A percentile compares a stretch with the other conserved stretches of the same genome.
These are phyloP conservation scores for Chelon labrosus DNA, from an alignment of 2,797 vertebrate genomes.

Conservation along the genomic window DNA sequence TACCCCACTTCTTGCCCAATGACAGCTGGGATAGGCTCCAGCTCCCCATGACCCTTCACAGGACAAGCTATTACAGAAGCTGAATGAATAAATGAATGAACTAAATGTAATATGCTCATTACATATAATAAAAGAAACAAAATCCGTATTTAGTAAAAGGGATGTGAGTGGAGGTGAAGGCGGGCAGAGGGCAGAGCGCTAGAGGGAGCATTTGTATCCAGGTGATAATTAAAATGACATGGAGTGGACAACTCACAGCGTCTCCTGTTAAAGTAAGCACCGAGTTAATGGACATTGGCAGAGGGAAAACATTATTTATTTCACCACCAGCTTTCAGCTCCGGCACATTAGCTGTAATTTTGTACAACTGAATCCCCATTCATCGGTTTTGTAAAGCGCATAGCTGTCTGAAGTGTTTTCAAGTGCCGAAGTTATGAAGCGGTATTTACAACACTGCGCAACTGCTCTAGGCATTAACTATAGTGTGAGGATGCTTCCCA, in stretches of 20 bases:
- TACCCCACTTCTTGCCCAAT: no score
- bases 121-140: neutral
- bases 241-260: slow-evolving; percentile 16
- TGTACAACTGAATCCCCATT: slow-evolving; percentile 5
- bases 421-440: neutral
- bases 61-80: no score
- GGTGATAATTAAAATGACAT: slow-evolving; percentile 35
- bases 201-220: slow-evolving; percentile 13
- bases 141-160: slow-evolving; percentile 5
- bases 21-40: no score
- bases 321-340: slow-evolving; percentile 1
- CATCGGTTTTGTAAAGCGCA: neutral
- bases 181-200: neutral
- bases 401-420: neutral
- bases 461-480: neutral
- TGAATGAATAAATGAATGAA: neutral
- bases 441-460: neutral
- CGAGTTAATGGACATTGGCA: slow-evolving; percentile 34
- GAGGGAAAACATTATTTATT: slow-evolving; percentile 32
- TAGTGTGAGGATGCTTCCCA: neutral
- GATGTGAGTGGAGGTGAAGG: neutral
- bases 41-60: no score
- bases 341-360: slow-evolving; percentile 18
- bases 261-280: slow-evolving; percentile 7
- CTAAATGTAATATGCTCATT: neutral